Evolutionary conservation across 1,140 invertebrate genomes (phyloP), one percentile per base, ranked within the genome.

Genomic region (Psix sp.): DNA sequence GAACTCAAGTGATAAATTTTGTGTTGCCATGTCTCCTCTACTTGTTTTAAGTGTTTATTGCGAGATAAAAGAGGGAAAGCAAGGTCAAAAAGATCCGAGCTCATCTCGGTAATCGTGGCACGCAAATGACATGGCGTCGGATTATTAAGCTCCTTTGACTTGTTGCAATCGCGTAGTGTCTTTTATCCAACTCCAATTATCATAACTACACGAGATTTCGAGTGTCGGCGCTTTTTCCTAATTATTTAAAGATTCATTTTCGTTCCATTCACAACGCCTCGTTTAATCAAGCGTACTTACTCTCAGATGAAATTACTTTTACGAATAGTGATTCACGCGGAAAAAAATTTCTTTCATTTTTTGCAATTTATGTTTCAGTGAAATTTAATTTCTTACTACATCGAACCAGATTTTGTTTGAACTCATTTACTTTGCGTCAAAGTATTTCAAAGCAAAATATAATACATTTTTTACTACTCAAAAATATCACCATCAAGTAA

Each of bases 141-240:
- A 24, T n/a, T n/a, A 24, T 24, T 3, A 24, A 43, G 20, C 38
- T 33, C 21, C 51, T 42, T 56, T 56, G 26, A 43, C 39, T 40
- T 20, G 15, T 16, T 20, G 24, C 49, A 29, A 40, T 40, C 35
- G 21, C 5, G 35, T 10, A 15, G 20, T 39, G 26, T 39, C 36
- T 4, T 18, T 11, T 31, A 42, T 20, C 13, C 16, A 16, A 3
- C 21, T 42, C 29, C 31, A 42, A 54, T 54, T 54, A 54, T 40
- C 24, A 54, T 54, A 31, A 42, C 38, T 31, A 31, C 38, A 6
- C 20, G 33, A 42, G 0, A 13, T 17, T 7, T 3, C 42, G 49
- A 54, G 31, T 54, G 15, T 14, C 11, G 6, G 11, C 11, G n/a
- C 21, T 29, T 42, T 54, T 40, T 15, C n/a, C 0, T 40, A 40